Percentiles rank a stretch among this genome's conserved stretches.
phyloP scores from a whole-genome alignment of 2,888 invertebrate genomes.

The Oeneis ivallda region DNA sequence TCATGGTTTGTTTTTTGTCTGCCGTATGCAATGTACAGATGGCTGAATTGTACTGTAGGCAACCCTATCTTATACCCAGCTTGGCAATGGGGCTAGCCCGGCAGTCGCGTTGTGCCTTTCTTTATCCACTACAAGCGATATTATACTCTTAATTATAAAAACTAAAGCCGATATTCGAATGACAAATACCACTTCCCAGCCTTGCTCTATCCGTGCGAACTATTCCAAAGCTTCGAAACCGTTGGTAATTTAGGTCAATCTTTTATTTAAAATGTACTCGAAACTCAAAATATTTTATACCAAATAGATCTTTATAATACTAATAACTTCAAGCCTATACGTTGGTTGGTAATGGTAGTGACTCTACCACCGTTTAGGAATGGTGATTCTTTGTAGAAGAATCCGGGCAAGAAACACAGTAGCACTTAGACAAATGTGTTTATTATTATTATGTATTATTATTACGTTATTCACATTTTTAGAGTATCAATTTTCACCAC shows the following conservation, averaged over 20 bases:
- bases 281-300: slow-evolving; percentile 9
- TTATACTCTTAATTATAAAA: not conserved
- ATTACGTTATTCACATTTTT: too few relatives aligned
- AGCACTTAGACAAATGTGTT: too few relatives aligned
- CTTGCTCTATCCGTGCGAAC: slow-evolving; percentile 26
- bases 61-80: slow-evolving; percentile 2
- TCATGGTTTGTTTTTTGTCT: not conserved
- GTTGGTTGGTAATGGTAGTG: too few relatives aligned
- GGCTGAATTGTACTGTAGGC: not conserved
- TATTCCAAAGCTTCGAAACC: slow-evolving; percentile 17
- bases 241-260: slow-evolving; percentile 16
- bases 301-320: not conserved
- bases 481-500: too few relatives aligned
- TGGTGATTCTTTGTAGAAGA: too few relatives aligned
- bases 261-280: slow-evolving; percentile 15
- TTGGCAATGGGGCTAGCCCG: slow-evolving; percentile 27
- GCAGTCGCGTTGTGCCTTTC: slow-evolving; percentile 28
- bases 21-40: too few relatives aligned
- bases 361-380: too few relatives aligned
- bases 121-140: slow-evolving; percentile 24
- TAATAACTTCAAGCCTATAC: too few relatives aligned
- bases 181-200: slow-evolving; percentile 12
- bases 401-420: too few relatives aligned
- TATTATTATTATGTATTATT: too few relatives aligned
- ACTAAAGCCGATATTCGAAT: not conserved